Base-by-base conservation (phyloP, 2,113 vertebrate genomes). In the Oncorhynchus clarkii region DNA sequence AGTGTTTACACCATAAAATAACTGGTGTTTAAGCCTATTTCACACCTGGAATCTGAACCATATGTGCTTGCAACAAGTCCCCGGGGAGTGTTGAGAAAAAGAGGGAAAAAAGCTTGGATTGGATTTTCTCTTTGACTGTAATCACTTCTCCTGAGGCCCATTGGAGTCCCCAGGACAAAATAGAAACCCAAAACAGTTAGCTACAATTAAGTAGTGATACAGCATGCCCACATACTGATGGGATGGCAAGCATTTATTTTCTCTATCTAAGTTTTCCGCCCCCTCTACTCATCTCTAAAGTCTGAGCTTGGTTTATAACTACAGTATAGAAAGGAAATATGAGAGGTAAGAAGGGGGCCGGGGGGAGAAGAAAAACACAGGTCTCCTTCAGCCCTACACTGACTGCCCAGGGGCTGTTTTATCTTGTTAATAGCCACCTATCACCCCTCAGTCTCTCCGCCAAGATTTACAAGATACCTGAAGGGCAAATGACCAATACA, bases 361-460 rank as follows among this genome's bases (percentile, higher is more conserved):
- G 8, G 9, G n/a, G 7, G 27, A 20, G 34, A 39, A 66, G 24
- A 82, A 91, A 86, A 89, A 82, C 84, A 87, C 83, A 88, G 86
- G 84, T 91, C 79, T 60, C 72, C 89, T 70, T 88, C 90, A 86
- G 72, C 84, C 84, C 80, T 87, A 89, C 76, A 81, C 71, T 85
- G 82, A 81, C 71, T 85, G 82, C 62, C 90, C 84, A 85, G 82
- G 75, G 85, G 90, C 88, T 92, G 88, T 93, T 93, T 91, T 89
- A 89, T 89, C 90, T 92, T 89, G 88, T 89, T 93, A 93, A 91
- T 85, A 88, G 90, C 89, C 87, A 91, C 85, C 90, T 93, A 88
- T 92, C 86, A 85, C 80, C 88, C 80, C 85, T 92, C 80, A 85
- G 80, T 87, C 88, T 90, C 89, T 89, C 88, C 88, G 89, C 90